These are phyloP conservation scores for Drosophila tripunctata DNA, from an alignment of 2,888 invertebrate genomes.

Conservation along the genomic window DNA sequence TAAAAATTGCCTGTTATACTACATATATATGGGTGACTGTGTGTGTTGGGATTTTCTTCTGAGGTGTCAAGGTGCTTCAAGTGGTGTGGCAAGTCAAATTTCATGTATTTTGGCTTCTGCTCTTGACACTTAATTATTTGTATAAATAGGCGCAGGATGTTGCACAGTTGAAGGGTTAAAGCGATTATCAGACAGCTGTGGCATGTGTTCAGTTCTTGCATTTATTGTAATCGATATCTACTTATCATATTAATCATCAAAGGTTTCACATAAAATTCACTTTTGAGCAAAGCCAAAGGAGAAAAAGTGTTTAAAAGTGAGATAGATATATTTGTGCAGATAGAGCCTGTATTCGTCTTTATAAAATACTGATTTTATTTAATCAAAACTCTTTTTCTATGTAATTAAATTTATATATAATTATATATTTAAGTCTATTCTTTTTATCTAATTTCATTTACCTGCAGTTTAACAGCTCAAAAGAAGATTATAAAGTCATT, in stretches of 20 bases:
- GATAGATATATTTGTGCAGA: too few species aligned
- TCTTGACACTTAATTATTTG: conserved; percentile 77
- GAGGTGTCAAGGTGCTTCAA: conserved; percentile 52
- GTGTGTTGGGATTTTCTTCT: conserved; percentile 33
- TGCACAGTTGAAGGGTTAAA: conserved; percentile 57
- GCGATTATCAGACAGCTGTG: conserved; percentile 43
- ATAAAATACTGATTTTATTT: background rate
- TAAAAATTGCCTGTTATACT: conserved; percentile 64
- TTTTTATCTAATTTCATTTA: background rate
- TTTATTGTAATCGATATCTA: background rate
- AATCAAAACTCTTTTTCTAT: background rate
- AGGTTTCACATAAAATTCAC: too few species aligned
- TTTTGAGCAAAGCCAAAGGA: too few species aligned
- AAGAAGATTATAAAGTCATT: background rate
- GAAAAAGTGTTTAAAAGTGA: too few species aligned
- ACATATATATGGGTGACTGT: conserved; percentile 19
- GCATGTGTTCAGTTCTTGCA: background rate
- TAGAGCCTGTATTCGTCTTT: too few species aligned
- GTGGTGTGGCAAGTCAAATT: conserved; percentile 30
- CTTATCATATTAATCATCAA: conserved; percentile 2
- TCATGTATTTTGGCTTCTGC: conserved; percentile 51
- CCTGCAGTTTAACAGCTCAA: background rate
- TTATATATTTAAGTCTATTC: background rate
- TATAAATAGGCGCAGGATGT: conserved; percentile 64
- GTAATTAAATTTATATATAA: background rate